These are phyloP conservation scores for Cladorhizidae sp. DNA, from an alignment of 37 sponge, comb jelly and placozoan genomes.

Conservation along the genomic window DNA sequence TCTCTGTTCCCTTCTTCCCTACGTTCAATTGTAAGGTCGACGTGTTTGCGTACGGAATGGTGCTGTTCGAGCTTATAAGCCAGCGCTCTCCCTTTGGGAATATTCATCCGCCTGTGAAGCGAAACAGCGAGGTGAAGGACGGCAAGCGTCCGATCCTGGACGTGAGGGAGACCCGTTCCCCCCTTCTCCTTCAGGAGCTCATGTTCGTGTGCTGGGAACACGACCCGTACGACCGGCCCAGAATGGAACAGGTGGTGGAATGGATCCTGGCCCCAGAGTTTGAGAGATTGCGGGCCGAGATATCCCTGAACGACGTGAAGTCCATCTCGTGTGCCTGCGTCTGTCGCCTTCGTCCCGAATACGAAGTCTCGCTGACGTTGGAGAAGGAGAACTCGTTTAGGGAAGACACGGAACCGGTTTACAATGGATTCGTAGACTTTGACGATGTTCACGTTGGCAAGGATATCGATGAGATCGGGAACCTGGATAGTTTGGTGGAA, in stretches of 20 bases:
- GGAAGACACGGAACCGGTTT: background rate
- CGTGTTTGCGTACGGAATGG: slow-evolving; percentile 92
- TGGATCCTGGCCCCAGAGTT: slow-evolving; percentile 54
- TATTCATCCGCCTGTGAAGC: slow-evolving; percentile 19
- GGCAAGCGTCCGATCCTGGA: slow-evolving; percentile 42
- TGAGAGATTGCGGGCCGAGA: slow-evolving; percentile 51
- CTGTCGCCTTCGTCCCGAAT: slow-evolving; percentile 49
- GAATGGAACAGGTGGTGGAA: slow-evolving; percentile 45
- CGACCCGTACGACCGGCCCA: slow-evolving; percentile 59
- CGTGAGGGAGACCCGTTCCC: slow-evolving; percentile 59
- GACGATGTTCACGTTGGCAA: background rate
- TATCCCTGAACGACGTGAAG: slow-evolving; percentile 37
- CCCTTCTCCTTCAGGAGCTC: slow-evolving; percentile 65
- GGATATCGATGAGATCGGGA: background rate
- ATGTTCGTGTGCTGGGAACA: slow-evolving; percentile 82
- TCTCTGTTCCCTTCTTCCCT: too few relatives aligned
- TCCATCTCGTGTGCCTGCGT: slow-evolving; percentile 73
- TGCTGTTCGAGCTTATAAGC: slow-evolving; percentile 76
- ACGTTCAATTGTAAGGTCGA: slow-evolving; percentile 62
- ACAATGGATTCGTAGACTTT: background rate
- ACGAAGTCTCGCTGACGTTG: slow-evolving; percentile 14
- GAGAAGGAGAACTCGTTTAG: background rate
- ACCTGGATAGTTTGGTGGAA: background rate
- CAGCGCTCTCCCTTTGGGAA: slow-evolving; percentile 62
- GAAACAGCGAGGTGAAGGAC: slow-evolving; percentile 43